A percentile compares a stretch with the other conserved stretches of the same genome.
These are phyloP conservation scores for Cyanocitta stelleri DNA, from an alignment of 2,113 vertebrate species.

Conservation along the genomic window DNA sequence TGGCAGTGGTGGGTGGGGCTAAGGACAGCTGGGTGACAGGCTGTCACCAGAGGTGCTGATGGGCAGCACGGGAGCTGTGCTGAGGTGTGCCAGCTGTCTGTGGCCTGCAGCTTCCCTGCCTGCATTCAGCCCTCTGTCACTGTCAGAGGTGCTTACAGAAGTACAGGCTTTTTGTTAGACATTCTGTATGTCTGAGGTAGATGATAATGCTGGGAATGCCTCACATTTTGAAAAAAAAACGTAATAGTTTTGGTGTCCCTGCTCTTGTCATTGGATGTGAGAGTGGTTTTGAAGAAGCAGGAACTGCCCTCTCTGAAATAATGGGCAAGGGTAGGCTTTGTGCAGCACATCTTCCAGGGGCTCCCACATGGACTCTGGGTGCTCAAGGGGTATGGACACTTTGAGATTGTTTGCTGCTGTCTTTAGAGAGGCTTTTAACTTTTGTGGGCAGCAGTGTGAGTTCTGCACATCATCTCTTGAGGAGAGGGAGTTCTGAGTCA, in stretches of 20 bases:
- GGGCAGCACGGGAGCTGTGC: background rate
- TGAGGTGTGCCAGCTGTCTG: too few species aligned
- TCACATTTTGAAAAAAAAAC: background rate
- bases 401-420: background rate
- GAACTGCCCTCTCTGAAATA: background rate
- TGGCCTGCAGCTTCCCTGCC: background rate
- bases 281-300: background rate
- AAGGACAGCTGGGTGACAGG: background rate
- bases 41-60: background rate
- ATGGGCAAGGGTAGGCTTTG: background rate
- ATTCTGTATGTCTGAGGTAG: background rate
- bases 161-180: background rate
- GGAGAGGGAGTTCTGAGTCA: background rate
- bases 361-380: accelerated
- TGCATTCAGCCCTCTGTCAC: background rate
- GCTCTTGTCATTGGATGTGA: background rate
- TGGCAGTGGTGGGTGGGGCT: background rate
- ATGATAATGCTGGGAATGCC: background rate
- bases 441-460: accelerated
- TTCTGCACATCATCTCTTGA: background rate
- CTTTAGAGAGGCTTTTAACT: background rate
- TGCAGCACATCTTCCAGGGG: background rate
- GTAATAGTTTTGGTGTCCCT: background rate
- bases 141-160: background rate
- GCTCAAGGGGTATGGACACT: accelerated